These are phyloP conservation scores for Ictalurus punctatus DNA, from an alignment of 2,113 vertebrate species.

Conservation along the genomic window DNA sequence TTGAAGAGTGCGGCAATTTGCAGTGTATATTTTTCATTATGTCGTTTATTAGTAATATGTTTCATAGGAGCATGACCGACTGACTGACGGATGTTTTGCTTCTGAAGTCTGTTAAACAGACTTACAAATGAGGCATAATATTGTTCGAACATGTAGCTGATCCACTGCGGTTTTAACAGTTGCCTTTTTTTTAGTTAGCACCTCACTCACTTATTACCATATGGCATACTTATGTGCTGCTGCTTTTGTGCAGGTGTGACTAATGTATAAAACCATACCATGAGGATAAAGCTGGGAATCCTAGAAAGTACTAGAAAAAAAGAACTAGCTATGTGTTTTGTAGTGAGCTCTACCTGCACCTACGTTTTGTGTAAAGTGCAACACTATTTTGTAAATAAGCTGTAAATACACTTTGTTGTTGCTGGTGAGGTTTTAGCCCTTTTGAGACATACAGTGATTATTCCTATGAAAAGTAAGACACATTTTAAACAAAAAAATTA, in stretches of 20 bases:
- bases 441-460: neutral
- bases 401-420: neutral
- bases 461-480: neutral
- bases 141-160: neutral
- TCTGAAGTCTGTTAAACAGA: neutral
- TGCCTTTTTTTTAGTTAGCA: neutral
- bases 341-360: neutral
- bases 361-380: neutral
- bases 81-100: neutral
- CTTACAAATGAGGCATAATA: constrained; percentile 3
- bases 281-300: neutral
- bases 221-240: neutral
- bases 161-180: neutral
- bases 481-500: neutral
- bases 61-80: neutral
- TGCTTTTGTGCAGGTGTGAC: neutral
- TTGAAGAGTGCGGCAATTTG: neutral
- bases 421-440: too few species aligned
- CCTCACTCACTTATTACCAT: neutral
- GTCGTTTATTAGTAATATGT: neutral
- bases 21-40: neutral
- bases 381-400: neutral
- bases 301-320: neutral
- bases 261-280: neutral
- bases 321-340: neutral